These are phyloP conservation scores for Caenorhabditis sp. DNA, from an alignment of 2,888 invertebrate species.

Conservation along the genomic window DNA sequence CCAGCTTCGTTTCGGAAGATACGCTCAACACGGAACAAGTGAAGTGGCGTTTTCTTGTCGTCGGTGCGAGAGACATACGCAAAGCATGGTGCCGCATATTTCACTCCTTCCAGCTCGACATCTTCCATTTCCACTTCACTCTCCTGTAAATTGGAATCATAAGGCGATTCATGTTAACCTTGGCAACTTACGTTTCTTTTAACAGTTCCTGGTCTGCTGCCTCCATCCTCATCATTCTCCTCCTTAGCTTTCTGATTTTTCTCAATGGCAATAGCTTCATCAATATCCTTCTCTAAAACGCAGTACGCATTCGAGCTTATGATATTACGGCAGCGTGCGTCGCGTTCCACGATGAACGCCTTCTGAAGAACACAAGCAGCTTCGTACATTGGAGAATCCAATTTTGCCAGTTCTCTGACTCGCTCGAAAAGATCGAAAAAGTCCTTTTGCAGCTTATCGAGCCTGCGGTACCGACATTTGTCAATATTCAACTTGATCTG, in stretches of 20 bases:
- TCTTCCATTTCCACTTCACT: conserved; percentile 81
- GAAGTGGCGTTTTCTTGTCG: conserved; percentile 86
- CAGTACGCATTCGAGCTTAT: conserved; percentile 92
- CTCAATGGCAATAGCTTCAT: conserved; percentile 57
- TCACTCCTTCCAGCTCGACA: conserved; percentile 87
- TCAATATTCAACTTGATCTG: conserved; percentile 94
- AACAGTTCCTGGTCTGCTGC: conserved; percentile 28
- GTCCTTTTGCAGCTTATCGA: conserved; percentile 93
- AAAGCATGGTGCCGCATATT: conserved; percentile 92
- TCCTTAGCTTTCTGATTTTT: conserved; percentile 48
- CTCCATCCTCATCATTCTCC: conserved; percentile 59
- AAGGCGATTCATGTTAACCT: background rate
- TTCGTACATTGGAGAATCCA: conserved; percentile 94
- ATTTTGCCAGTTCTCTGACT: conserved; percentile 91
- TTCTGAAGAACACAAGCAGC: conserved; percentile 95
- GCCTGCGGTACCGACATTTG: conserved; percentile 91
- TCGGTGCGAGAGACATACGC: conserved; percentile 88
- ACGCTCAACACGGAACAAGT: conserved; percentile 92
- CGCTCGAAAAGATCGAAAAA: conserved; percentile 94
- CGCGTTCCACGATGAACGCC: conserved; percentile 89
- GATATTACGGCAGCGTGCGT: conserved; percentile 89
- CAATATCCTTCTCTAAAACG: conserved; percentile 85
- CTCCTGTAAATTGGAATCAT: conserved; percentile 58
- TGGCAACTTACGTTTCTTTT: conserved; percentile 43
- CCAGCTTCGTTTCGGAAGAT: conserved; percentile 85